These are phyloP conservation scores for Trissolcus japonicus DNA, from an alignment of 2,888 invertebrate species.

Conservation along the genomic window DNA sequence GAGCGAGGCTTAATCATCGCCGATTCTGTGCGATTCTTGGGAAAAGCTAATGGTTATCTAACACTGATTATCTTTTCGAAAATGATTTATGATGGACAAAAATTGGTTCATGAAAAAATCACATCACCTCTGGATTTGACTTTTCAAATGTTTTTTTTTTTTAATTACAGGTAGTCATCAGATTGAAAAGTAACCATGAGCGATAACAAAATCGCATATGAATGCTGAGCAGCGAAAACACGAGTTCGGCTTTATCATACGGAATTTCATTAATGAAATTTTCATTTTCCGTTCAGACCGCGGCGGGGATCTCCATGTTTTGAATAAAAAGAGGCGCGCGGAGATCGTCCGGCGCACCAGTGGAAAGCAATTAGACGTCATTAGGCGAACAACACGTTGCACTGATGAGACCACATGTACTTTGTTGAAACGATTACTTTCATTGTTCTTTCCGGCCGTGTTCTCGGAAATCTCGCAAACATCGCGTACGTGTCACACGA, in stretches of 20 bases:
- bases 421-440: slow-evolving; percentile 75
- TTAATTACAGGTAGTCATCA: no score
- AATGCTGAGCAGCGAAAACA: no score
- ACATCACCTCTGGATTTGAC: no score
- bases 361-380: slow-evolving; percentile 75
- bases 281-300: slow-evolving; percentile 12
- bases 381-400: slow-evolving; percentile 62
- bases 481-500: slow-evolving; percentile 66
- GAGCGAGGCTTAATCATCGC: slow-evolving; percentile 33
- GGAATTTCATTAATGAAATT: no score
- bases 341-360: slow-evolving; percentile 69
- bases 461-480: slow-evolving; percentile 74
- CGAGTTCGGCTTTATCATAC: no score
- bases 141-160: no score
- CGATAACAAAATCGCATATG: no score
- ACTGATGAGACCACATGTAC: slow-evolving; percentile 68
- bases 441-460: slow-evolving; percentile 75
- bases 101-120: no score
- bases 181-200: no score
- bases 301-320: slow-evolving; percentile 2
- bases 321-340: slow-evolving; percentile 12
- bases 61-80: slow-evolving; percentile 1
- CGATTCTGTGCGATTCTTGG: slow-evolving; percentile 34
- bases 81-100: no score
- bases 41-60: slow-evolving; percentile 39